Evolutionary conservation across 2,888 invertebrate genomes (phyloP).

Genomic region (Cheilosia impressa): DNA sequence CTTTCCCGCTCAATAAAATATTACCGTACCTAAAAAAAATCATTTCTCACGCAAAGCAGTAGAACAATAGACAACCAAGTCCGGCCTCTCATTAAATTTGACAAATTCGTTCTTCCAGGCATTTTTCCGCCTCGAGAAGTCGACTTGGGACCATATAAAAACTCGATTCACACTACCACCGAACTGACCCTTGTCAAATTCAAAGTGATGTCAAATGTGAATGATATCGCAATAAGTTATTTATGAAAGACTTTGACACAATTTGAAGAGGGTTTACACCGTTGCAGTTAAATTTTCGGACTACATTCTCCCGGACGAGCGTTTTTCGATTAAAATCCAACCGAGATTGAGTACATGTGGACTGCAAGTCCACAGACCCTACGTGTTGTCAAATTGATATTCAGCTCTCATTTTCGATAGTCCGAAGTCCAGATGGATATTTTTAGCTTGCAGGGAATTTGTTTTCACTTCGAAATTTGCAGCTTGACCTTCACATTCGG

Average conservation of each 20-base stretch:
- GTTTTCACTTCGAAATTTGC: not conserved
- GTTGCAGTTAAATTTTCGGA: no score
- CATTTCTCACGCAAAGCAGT: not conserved
- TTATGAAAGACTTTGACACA: slow-evolving; percentile 36
- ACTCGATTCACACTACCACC: not conserved
- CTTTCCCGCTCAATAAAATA: not conserved
- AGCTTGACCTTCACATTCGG: slow-evolving; percentile 1
- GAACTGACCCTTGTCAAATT: slow-evolving; percentile 30
- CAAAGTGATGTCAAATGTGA: slow-evolving; percentile 18
- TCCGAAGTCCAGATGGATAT: no score
- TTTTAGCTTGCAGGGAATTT: no score
- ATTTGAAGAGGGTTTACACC: slow-evolving; percentile 33
- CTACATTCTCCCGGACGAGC: no score
- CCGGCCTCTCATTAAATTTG: slow-evolving; percentile 2
- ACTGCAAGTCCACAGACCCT: no score
- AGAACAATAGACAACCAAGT: not conserved
- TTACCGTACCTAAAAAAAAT: not conserved
- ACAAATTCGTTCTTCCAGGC: not conserved
- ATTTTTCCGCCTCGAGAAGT: not conserved
- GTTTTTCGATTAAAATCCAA: no score
- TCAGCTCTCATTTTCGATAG: no score
- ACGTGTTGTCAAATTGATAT: no score
- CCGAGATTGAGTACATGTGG: no score
- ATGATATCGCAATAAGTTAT: slow-evolving; percentile 21
- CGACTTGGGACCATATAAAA: not conserved